Base-by-base conservation (phyloP, 2,797 vertebrate genomes). In the Sandelia bainsii region DNA sequence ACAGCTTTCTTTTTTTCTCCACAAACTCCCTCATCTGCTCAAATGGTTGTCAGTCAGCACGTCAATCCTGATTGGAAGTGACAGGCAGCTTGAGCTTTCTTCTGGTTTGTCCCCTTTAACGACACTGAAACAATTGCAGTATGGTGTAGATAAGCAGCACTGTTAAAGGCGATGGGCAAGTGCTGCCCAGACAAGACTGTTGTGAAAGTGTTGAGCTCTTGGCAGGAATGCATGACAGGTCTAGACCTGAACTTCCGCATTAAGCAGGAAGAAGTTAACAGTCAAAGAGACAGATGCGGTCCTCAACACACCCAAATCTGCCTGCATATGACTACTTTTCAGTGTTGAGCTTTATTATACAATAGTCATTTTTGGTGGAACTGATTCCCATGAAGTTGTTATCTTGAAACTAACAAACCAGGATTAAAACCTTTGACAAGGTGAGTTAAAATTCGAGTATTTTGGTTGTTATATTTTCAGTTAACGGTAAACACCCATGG, bases 231-330 rank as follows among this genome's bases (percentile, higher is more conserved):
- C 74, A 81, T 72, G 61, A 82, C 94, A 95, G 89, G 94, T 92
- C 90, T 75, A 69, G 88, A 92, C 94, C 89, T 94, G 94, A 93
- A 91, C 94, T 95, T 95, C 95, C 94, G 91, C 91, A 83, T 94
- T 76, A 17, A 81, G 80, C 92, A 95, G 93, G 93, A 94, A 93
- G 87, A 77, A 88, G 75, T 60, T 17, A 83, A 83, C 66, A 89
- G 84, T 76, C 75, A 88, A 68, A 59, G n/a, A 87, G 42, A 50
- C 84, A 86, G 82, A 90, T 83, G 69, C 75, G 75, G 42, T 72
- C 66, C 29, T 51, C 67, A 79, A 65, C 75, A 87, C 77, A 85
- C 77, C 62, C 88, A 66, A 46, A 72, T 66, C 75, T 75, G 68
- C 69, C 74, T 69, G 49, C 53, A 11, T 56, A 11, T 69, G 29